Conservation (phyloP, 2,888 invertebrate species). For the Gerosis bhagava region DNA sequence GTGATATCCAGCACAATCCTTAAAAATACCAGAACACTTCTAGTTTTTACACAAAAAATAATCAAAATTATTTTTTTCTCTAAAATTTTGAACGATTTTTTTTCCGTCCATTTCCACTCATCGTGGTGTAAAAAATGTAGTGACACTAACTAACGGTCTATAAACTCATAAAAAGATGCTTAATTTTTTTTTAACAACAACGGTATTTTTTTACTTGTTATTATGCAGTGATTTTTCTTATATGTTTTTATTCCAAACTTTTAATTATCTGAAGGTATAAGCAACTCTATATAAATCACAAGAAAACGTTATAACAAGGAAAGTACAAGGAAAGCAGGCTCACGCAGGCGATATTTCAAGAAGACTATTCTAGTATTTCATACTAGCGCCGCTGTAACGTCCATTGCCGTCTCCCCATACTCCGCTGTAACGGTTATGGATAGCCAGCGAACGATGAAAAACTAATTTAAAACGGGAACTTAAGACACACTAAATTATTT, state of each 20-base stretch:
- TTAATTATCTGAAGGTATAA: background rate
- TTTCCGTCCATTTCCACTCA: too few relatives aligned
- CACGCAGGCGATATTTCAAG: conserved; percentile 36
- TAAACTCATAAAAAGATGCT: too few relatives aligned
- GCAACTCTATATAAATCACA: conserved; percentile 29
- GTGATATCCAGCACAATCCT: too few relatives aligned
- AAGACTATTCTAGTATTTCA: conserved; percentile 36
- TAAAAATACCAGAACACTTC: too few relatives aligned
- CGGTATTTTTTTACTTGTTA: background rate
- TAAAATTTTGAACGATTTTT: too few relatives aligned
- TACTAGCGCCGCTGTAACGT: conserved; percentile 29
- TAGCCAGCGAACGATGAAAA: conserved; percentile 24
- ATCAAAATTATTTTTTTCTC: too few relatives aligned
- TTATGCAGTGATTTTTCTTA: background rate
- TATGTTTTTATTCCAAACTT: too few relatives aligned
- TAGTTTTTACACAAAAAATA: too few relatives aligned
- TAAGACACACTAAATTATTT: conserved; percentile 26
- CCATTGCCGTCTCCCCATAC: conserved; percentile 30
- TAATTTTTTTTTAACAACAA: too few relatives aligned
- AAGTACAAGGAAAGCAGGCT: conserved; percentile 35
- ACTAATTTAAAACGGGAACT: conserved; percentile 25
- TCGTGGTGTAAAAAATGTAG: too few relatives aligned
- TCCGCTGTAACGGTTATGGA: conserved; percentile 19
- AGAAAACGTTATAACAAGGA: conserved; percentile 31
- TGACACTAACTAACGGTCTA: too few relatives aligned